Evolutionary conservation across 1,140 invertebrate genomes (phyloP), one percentile per base, ranked within the genome.

Genomic region (Drosophila albomicans): DNA sequence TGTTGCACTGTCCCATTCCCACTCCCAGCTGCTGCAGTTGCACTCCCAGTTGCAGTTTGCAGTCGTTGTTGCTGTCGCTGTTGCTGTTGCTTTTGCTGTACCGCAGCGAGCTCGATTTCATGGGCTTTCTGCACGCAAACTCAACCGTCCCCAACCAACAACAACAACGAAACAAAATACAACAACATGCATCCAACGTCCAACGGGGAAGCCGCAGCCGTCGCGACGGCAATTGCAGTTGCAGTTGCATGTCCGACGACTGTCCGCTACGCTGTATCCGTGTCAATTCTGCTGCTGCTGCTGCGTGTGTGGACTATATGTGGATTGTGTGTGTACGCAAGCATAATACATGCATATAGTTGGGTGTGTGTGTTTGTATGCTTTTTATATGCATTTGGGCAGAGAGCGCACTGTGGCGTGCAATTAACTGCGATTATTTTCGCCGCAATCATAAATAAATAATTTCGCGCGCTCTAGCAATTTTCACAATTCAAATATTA

Each of bases 341-440:
- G 58, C 48, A 48, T 46, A 51, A 59, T 52, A 49, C 13, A 38
- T 25, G 48, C 38, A n/a, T 32, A 74, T 7, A 67, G 2, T 46
- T 35, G 49, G 0, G 11, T 59, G 32, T 57, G 11, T 57, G 15
- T 38, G 59, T 58, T 20, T 57, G 20, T 25, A 25, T 25, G 16
- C 28, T 52, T 65, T 20, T 11, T 10, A 15, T 41, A 69, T 38
- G 38, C 45, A 48, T 70, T 45, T 73, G 51, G 63, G 46, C 43
- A 69, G 69, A 69, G 69, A 45, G 56, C 13, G 25, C 74, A 75
- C 76, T 65, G 63, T 78, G 70, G 77, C 87, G 82, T 86, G 82
- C 90, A 91, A 91, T 91, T 91, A 91, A 91, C 81, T 87, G 90
- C 90, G 79, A 90, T 91, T 91, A 91, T 91, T 84, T 89, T 85